Evolutionary conservation across 2,797 vertebrate genomes (phyloP), one percentile per base, ranked within the genome.

Genomic region (Lophius americanus): DNA sequence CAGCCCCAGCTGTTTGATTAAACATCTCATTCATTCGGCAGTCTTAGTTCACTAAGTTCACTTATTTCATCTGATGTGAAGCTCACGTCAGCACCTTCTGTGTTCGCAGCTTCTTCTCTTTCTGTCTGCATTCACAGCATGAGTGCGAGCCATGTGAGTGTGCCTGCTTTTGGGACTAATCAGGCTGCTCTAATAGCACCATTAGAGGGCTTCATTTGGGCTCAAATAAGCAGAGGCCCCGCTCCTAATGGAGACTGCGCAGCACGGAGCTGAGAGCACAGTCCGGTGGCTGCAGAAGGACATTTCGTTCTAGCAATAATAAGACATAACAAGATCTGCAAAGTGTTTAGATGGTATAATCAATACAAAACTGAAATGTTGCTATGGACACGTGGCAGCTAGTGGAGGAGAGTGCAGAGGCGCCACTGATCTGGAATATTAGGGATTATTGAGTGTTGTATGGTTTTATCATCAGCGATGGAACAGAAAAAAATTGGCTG

Each of bases 341-440:
- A 89, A 90, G 83, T 87, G 85, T 85, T 85, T 51, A 66, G 83
- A 91, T 88, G 84, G 82, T 56, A 83, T 87, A 89, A 92, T 90
- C 88, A 89, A 91, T 91, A 85, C 65, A 60, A 79, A 86, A 85
- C 80, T 89, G 83, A 83, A 84, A 70, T 51, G 88, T 90, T 90
- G 88, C 86, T 85, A 90, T 91, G 85, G 88, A 83, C 79, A 89
- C 85, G 3, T 50, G 59, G 78, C 79, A 76, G 76, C 70, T 38
- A 13, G 51, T 0, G 3, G 58, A 73, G 64, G 63, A 78, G 73
- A 78, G 75, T 46, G 63, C 59, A 47, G 67, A 73, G 78, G 79
- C 68, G 51, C 77, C 64, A 6, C 50, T 50, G 60, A 60, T 78
- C 60, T 51, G 60, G 9, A 57, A 14, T 62, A 56, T 62, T 51